A percentile compares a stretch with the other conserved stretches of the same genome.
Evolutionary conservation across 2,888 invertebrate species (phyloP).

Genomic region (Clitarchus hookeri): DNA sequence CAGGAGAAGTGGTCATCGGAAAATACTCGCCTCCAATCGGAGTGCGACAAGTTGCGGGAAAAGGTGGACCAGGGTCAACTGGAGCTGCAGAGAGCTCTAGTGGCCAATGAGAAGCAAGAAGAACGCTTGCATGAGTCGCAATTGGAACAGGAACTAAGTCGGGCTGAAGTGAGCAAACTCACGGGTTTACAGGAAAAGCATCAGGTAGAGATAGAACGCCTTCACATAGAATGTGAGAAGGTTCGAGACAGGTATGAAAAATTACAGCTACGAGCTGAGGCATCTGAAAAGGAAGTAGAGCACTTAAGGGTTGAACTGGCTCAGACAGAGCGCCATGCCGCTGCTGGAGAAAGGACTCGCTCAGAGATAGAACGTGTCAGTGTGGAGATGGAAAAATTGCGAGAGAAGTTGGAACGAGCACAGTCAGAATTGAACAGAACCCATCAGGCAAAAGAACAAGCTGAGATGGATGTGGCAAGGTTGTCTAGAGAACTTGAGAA

Average conservation of each 20-base stretch:
- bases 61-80: constrained; percentile 74
- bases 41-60: constrained; percentile 73
- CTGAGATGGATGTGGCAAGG: constrained; percentile 82
- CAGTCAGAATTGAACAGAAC: constrained; percentile 43
- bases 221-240: constrained; percentile 88
- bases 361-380: constrained; percentile 58
- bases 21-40: constrained; percentile 57
- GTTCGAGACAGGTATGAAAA: constrained; percentile 85
- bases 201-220: constrained; percentile 77
- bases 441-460: constrained; percentile 77
- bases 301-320: constrained; percentile 69
- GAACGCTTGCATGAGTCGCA: constrained; percentile 75
- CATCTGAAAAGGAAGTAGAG: constrained; percentile 74
- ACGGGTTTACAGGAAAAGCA: constrained; percentile 78
- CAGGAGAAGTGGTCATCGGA: constrained; percentile 70
- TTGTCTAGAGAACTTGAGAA: constrained; percentile 85
- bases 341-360: constrained; percentile 41
- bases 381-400: constrained; percentile 79
- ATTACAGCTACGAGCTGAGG: constrained; percentile 71
- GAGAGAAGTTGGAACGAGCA: constrained; percentile 85
- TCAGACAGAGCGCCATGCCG: constrained; percentile 55
- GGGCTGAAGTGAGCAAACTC: constrained; percentile 76
- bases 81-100: constrained; percentile 70
- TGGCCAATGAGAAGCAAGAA: constrained; percentile 71
- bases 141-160: constrained; percentile 78